These are phyloP conservation scores for Agrypnus murinus DNA, from an alignment of 2,888 invertebrate genomes.

Conservation along the genomic window DNA sequence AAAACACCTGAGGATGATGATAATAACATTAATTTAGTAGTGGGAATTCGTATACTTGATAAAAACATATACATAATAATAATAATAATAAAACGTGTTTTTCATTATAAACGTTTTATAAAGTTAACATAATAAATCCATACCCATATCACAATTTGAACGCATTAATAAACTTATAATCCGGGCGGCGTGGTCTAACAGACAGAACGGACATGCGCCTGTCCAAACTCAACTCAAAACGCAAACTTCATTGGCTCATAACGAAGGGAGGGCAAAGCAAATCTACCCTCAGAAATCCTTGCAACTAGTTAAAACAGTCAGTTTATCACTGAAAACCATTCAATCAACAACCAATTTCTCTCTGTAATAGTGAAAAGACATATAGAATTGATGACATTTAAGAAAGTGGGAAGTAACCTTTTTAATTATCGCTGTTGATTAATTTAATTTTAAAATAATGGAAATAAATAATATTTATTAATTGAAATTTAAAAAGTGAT, in stretches of 20 bases:
- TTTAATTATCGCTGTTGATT: too few species aligned
- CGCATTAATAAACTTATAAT: constrained; percentile 60
- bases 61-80: too few species aligned
- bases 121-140: constrained; percentile 59
- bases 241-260: constrained; percentile 45
- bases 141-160: constrained; percentile 60
- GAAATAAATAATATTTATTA: too few species aligned
- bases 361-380: too few species aligned
- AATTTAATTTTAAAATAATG: too few species aligned
- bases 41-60: constrained; percentile 51
- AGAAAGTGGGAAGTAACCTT: too few species aligned
- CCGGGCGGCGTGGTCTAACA: constrained; percentile 65
- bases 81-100: constrained; percentile 27
- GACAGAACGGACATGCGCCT: constrained; percentile 60
- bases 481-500: constrained; percentile 1
- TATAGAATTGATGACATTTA: too few species aligned
- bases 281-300: constrained; percentile 55
- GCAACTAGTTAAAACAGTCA: constrained; percentile 61
- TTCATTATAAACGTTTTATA: constrained; percentile 60
- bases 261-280: constrained; percentile 46
- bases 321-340: constrained; percentile 55
- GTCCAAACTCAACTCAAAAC: constrained; percentile 33
- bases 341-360: constrained; percentile 9
- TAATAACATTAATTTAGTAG: constrained; percentile 56
- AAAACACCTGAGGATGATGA: constrained; percentile 58